These are phyloP conservation scores for Diadegma fenestrale DNA, from an alignment of 2,888 invertebrate species.

Conservation along the genomic window DNA sequence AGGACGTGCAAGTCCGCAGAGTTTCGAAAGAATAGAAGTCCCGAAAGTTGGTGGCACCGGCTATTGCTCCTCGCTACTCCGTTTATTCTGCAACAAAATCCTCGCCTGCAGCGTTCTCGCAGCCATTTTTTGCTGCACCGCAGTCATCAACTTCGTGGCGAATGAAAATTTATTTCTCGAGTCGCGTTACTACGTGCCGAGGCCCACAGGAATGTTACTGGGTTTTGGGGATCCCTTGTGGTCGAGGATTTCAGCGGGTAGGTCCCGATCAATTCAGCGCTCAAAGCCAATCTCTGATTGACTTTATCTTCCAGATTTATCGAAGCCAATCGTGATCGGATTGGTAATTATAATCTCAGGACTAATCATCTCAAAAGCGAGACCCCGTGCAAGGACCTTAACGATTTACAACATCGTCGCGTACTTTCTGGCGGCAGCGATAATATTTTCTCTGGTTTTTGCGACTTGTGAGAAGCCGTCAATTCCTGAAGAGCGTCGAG, in stretches of 20 bases:
- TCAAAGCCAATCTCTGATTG: background rate
- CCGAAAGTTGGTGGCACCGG: conserved; percentile 76
- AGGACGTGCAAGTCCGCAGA: conserved; percentile 70
- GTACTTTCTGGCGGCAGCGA: conserved; percentile 83
- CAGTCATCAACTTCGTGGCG: conserved; percentile 86
- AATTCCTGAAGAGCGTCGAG: conserved; percentile 85
- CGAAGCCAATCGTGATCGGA: conserved; percentile 87
- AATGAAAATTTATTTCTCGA: conserved; percentile 87
- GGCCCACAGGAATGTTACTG: conserved; percentile 81
- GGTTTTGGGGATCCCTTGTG: conserved; percentile 86
- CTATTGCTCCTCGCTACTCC: conserved; percentile 85
- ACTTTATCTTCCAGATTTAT: conserved; percentile 81
- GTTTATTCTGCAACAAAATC: conserved; percentile 87
- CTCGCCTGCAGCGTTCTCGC: conserved; percentile 86
- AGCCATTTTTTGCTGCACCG: conserved; percentile 86
- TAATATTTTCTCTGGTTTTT: conserved; percentile 85
- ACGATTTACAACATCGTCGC: conserved; percentile 85
- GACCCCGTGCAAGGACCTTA: conserved; percentile 86
- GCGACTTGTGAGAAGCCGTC: conserved; percentile 85
- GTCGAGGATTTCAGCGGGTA: conserved; percentile 85
- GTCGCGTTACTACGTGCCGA: conserved; percentile 87
- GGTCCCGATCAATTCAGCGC: conserved; percentile 50
- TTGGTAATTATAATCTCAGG: conserved; percentile 86
- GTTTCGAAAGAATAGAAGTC: conserved; percentile 49
- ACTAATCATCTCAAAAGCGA: conserved; percentile 86